Conservation (phyloP, 2,113 vertebrate genomes). For the Pogona vitticeps region DNA sequence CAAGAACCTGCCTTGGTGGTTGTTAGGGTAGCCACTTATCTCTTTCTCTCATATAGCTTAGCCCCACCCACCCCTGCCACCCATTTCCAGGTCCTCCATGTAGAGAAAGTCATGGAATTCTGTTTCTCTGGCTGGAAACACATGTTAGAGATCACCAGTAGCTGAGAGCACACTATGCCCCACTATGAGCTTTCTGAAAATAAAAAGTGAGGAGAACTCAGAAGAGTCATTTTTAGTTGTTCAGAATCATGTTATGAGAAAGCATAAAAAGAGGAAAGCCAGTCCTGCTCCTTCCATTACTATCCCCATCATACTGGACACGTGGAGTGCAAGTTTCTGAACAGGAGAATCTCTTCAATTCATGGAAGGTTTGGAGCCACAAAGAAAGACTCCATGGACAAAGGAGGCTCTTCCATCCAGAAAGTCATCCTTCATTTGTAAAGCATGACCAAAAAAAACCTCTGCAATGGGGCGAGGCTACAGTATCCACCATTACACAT, state of each 20-base stretch:
- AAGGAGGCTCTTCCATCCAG: too few species aligned
- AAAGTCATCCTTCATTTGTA: neutral
- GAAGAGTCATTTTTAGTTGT: rapidly evolving
- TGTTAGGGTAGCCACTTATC: neutral
- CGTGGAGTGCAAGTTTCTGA: neutral
- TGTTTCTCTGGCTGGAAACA: neutral
- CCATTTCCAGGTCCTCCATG: neutral
- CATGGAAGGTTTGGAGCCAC: neutral
- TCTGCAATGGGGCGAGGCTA: neutral
- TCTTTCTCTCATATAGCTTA: neutral
- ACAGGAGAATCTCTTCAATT: neutral
- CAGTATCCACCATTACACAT: neutral
- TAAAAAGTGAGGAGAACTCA: neutral
- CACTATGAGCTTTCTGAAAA: neutral
- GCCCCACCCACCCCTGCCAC: neutral
- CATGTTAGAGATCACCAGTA: too few species aligned
- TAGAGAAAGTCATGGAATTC: neutral
- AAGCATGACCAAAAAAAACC: neutral
- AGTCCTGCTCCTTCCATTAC: neutral
- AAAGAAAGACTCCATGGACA: too few species aligned
- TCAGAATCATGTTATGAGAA: neutral
- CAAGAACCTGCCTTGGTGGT: neutral
- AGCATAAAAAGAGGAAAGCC: too few species aligned
- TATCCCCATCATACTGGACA: neutral
- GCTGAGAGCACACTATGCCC: too few species aligned